Evolutionary conservation across 1,140 invertebrate genomes (phyloP).

Genomic region (Drosophila obscura): DNA sequence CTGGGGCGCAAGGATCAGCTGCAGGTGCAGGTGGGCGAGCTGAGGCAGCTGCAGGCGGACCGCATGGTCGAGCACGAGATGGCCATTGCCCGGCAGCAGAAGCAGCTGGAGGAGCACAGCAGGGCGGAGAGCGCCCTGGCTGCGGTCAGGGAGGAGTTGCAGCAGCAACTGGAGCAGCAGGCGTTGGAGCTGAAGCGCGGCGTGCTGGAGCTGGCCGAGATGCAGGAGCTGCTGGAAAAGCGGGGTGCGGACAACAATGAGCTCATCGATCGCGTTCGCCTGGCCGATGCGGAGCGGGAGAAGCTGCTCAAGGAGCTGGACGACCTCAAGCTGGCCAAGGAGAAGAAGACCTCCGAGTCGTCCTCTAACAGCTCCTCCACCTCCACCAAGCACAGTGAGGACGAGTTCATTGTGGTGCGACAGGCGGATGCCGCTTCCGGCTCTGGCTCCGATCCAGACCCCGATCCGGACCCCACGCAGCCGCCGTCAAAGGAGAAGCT

Average conservation of each 20-base stretch:
- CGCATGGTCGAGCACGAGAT: slow-evolving; percentile 67
- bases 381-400: slow-evolving; percentile 75
- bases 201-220: slow-evolving; percentile 59
- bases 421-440: slow-evolving; percentile 57
- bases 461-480: slow-evolving; percentile 47
- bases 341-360: slow-evolving; percentile 78
- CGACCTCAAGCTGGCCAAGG: slow-evolving; percentile 54
- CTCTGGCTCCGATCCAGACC: slow-evolving; percentile 44
- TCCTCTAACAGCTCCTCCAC: slow-evolving; percentile 75
- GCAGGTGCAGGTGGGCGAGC: slow-evolving; percentile 84
- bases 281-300: slow-evolving; percentile 52
- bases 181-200: slow-evolving; percentile 51
- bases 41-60: slow-evolving; percentile 61
- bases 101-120: slow-evolving; percentile 34
- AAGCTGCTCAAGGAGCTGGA: slow-evolving; percentile 62
- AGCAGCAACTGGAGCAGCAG: slow-evolving; percentile 50
- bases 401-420: slow-evolving; percentile 81
- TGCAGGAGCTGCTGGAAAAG: slow-evolving; percentile 72
- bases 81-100: slow-evolving; percentile 52
- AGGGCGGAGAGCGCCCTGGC: not conserved
- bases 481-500: slow-evolving; percentile 80
- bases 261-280: slow-evolving; percentile 67
- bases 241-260: slow-evolving; percentile 60
- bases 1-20: slow-evolving; percentile 87
- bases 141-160: slow-evolving; percentile 23